Evolutionary conservation across 2,113 vertebrate genomes (phyloP), one percentile per base, ranked within the genome.

Genomic region (Neomonachus schauinslandi): DNA sequence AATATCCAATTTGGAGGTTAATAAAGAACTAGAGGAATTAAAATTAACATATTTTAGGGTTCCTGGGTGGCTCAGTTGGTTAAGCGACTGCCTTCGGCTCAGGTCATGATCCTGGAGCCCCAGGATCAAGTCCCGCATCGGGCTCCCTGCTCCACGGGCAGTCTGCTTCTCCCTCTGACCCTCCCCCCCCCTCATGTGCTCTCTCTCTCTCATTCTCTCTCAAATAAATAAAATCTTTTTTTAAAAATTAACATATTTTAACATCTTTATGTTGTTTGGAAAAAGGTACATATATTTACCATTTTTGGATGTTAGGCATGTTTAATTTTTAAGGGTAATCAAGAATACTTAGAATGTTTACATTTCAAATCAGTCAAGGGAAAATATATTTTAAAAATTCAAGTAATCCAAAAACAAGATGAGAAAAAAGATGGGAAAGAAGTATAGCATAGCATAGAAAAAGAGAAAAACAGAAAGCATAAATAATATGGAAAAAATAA

Each of bases 281-380:
- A 74, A 16, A 72, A 22, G 28, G 18, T 51, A 69, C 2, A 82
- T 42, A 55, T 46, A 72, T 53, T 88, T 95, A 77, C 11, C 6
- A 74, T 57, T 83, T 96, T 39, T 33, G 49, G 65, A 88, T 88
- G 57, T 84, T 59, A 83, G 39, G 65, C 33, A 77, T 46, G 51
- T 83, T 63, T 55, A 65, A 85, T 19, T 89, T 79, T 84, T 79
- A 85, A 72, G 39, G 55, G 15, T 72, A 74, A 92, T 89, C 42
- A 71, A 80, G 91, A 89, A 46, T 42, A 85, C 10, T 72, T 94
- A 61, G 21, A 82, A 91, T 88, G 19, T 87, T 89, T 61, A 94
- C 42, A 91, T 94, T 92, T 92, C 19, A 84, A 89, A 77, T 83
- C 39, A 61, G 42, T 57, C 72, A 21, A 76, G 15, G 39, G 51